phyloP scores from a whole-genome alignment of 2,797 vertebrate genomes.

The Parotocinclus haroldoi region DNA sequence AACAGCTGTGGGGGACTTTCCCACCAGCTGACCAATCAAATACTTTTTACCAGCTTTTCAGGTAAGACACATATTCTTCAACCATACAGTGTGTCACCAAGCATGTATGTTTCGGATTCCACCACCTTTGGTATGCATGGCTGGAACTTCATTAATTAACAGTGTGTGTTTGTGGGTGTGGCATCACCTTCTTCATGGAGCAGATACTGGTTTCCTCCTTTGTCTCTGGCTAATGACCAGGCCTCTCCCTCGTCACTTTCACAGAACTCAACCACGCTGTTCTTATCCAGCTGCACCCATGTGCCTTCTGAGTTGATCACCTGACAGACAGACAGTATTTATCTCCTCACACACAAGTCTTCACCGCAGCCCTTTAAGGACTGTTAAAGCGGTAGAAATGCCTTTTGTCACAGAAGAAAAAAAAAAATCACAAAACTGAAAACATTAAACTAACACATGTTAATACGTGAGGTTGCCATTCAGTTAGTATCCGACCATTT shows the following conservation, averaged over 20 bases:
- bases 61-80: too few species aligned
- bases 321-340: constrained; percentile 79
- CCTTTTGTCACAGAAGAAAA: too few species aligned
- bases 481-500: too few species aligned
- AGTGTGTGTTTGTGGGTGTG: neutral
- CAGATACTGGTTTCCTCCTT: constrained; percentile 95
- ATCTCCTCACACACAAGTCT: constrained; percentile 38
- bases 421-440: too few species aligned
- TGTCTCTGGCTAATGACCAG: constrained; percentile 96
- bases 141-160: neutral
- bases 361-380: neutral
- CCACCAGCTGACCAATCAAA: too few species aligned
- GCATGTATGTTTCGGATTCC: neutral
- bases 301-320: constrained; percentile 96
- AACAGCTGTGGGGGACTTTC: too few species aligned
- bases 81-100: too few species aligned
- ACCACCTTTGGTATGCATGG: neutral
- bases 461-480: too few species aligned
- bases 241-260: constrained; percentile 98
- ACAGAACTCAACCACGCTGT: constrained; percentile 99
- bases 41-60: too few species aligned
- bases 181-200: constrained; percentile 92
- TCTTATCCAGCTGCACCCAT: constrained; percentile 99
- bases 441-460: too few species aligned
- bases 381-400: too few species aligned